Evolutionary conservation across 2,797 vertebrate genomes (phyloP), one percentile per base, ranked within the genome.

Genomic region (Sebastiscus tertius): DNA sequence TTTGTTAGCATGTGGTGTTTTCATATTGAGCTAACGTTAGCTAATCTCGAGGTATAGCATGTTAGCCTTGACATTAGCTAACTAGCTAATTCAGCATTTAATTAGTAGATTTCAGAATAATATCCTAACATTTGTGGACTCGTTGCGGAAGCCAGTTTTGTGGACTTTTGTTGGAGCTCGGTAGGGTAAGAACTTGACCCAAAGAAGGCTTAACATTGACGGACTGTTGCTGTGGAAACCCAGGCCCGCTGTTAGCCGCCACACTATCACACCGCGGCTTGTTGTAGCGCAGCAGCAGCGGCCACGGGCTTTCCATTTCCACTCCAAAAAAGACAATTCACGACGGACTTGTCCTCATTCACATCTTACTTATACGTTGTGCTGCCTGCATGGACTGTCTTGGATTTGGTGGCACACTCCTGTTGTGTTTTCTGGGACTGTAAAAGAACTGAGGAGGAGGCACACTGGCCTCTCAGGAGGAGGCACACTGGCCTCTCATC

Each of bases 381-480:
- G 34, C 73, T 72, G 36, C 36, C 36, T 7, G 39, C 73, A 78
- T 81, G 92, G 89, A 94, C 91, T 89, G 14, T 70, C 12, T 72
- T 89, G 91, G 91, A 92, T 91, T 87, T 82, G 62, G 52, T 76
- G 72, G 66, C 75, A 68, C 18, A 39, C 36, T 39, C 58, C 8
- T 70, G 58, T 60, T 84, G 72, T 86, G 80, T 82, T 87, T 75
- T 75, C 71, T 85, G 81, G 93, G 87, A 94, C 94, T 93, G 4
- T 75, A 14, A 91, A 81, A n/a, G 90, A 83, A 95, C 94, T 95
- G 72, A 27, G 52, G 71, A 14, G 36, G 36, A 39, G 36, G 13
- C 36, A 14, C 36, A 39, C 36, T 39, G 36, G 12, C 36, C 36
- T 39, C 36, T 39, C 36, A 39, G 36, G 36, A 39, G 36, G 36